Evolutionary conservation across 1,140 invertebrate genomes (phyloP).

Genomic region (Ruditapes philippinarum): DNA sequence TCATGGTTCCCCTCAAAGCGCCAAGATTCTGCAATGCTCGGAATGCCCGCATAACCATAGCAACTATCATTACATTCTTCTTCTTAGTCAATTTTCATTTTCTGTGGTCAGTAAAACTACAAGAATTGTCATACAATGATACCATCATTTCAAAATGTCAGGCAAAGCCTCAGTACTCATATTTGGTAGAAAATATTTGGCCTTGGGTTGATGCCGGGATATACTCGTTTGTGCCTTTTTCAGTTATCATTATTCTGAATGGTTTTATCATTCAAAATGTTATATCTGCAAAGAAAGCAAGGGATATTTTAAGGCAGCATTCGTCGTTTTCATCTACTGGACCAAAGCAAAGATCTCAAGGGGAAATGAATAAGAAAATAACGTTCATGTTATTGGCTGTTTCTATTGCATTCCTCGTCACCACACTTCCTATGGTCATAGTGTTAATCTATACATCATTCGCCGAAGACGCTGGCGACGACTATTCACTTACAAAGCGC

Average conservation of each 20-base stretch:
- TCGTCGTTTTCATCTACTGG: constrained; percentile 23
- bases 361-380: constrained; percentile 76
- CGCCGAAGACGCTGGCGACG: constrained; percentile 26
- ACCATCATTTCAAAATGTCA: constrained; percentile 45
- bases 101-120: constrained; percentile 79
- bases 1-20: constrained; percentile 82
- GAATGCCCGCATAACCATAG: constrained; percentile 77
- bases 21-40: constrained; percentile 79
- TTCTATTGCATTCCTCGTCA: constrained; percentile 84
- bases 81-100: constrained; percentile 82
- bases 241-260: constrained; percentile 72
- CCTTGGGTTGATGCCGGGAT: constrained; percentile 79
- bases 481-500: background rate
- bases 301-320: constrained; percentile 23
- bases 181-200: constrained; percentile 68
- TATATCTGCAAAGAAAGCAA: constrained; percentile 56
- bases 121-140: constrained; percentile 22
- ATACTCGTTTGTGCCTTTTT: constrained; percentile 75
- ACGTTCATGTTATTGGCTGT: constrained; percentile 84
- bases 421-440: constrained; percentile 84
- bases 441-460: constrained; percentile 77
- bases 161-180: background rate
- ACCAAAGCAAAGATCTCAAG: background rate
- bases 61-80: constrained; percentile 71
- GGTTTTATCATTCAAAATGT: constrained; percentile 72